A percentile compares a stretch with the other conserved stretches of the same genome.
Conservation (phyloP, 2,113 vertebrate species). For the Tor tambroides region DNA sequence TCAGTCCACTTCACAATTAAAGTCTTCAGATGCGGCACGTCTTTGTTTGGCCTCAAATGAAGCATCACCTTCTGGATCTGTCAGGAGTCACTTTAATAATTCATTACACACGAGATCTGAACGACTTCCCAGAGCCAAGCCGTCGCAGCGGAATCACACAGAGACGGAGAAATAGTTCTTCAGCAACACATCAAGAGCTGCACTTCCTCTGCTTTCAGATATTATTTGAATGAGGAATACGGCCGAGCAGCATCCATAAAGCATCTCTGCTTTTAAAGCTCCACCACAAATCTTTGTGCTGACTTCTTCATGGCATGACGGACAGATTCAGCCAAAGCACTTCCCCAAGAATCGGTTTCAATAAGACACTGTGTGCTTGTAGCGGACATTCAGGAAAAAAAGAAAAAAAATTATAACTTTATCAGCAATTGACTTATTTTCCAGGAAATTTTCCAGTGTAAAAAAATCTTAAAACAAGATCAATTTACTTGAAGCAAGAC, state of each 20-base stretch:
- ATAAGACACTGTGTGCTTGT: background rate
- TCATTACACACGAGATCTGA: slow-evolving; percentile 45
- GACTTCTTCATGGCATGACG: slow-evolving; percentile 1
- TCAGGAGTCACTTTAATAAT: slow-evolving; percentile 42
- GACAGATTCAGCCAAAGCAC: background rate
- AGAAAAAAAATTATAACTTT: background rate
- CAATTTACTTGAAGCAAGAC: background rate
- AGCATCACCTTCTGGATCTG: background rate
- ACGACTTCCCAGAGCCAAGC: background rate
- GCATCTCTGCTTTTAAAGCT: background rate
- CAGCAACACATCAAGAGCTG: slow-evolving; percentile 28
- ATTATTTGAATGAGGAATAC: background rate
- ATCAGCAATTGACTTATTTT: background rate
- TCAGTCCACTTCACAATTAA: background rate
- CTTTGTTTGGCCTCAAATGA: background rate
- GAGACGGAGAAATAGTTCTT: slow-evolving; percentile 34
- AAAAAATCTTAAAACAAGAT: background rate
- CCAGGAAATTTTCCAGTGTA: background rate
- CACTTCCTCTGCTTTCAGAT: background rate
- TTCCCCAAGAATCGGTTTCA: background rate
- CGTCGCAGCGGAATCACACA: slow-evolving; percentile 11
- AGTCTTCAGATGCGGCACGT: background rate
- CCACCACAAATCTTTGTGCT: background rate
- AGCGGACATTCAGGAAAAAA: background rate
- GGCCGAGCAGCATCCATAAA: slow-evolving; percentile 3